Evolutionary conservation across 2,113 vertebrate genomes (phyloP).

Genomic region (Leptosomus discolor): DNA sequence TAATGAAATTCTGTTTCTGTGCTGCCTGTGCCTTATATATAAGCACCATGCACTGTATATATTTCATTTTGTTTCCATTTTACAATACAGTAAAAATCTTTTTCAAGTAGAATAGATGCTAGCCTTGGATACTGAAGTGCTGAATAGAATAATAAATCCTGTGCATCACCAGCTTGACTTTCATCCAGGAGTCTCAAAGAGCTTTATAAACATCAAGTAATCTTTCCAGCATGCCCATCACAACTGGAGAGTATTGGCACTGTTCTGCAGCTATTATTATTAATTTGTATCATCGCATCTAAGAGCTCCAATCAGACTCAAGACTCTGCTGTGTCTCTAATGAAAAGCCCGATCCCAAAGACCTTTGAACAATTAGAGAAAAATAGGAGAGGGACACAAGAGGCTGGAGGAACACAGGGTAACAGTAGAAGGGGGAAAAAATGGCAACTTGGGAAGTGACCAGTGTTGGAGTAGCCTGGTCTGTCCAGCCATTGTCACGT

Average conservation of each 20-base stretch:
- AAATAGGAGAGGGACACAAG: neutral
- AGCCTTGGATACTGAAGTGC: slow-evolving; percentile 45
- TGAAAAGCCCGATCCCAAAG: neutral
- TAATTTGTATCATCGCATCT: neutral
- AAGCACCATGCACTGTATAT: slow-evolving; percentile 27
- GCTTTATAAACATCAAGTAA: slow-evolving; percentile 57
- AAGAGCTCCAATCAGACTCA: neutral
- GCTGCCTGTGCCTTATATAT: slow-evolving; percentile 28
- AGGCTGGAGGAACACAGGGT: neutral
- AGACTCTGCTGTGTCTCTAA: neutral
- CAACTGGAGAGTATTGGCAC: neutral
- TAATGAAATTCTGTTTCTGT: slow-evolving; percentile 49
- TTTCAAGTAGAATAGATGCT: slow-evolving; percentile 51
- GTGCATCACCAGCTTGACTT: slow-evolving; percentile 32
- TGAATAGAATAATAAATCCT: slow-evolving; percentile 61
- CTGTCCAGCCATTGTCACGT: neutral
- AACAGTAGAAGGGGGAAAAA: neutral
- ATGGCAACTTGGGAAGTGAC: neutral
- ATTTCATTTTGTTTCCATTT: slow-evolving; percentile 65
- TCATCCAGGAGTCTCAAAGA: slow-evolving; percentile 41
- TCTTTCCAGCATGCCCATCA: slow-evolving; percentile 9
- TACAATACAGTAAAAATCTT: slow-evolving; percentile 56
- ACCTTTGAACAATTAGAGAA: neutral
- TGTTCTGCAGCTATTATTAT: neutral
- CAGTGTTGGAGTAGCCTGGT: neutral